phyloP scores from a whole-genome alignment of 2,888 invertebrate species.

The Laothoe populi region DNA sequence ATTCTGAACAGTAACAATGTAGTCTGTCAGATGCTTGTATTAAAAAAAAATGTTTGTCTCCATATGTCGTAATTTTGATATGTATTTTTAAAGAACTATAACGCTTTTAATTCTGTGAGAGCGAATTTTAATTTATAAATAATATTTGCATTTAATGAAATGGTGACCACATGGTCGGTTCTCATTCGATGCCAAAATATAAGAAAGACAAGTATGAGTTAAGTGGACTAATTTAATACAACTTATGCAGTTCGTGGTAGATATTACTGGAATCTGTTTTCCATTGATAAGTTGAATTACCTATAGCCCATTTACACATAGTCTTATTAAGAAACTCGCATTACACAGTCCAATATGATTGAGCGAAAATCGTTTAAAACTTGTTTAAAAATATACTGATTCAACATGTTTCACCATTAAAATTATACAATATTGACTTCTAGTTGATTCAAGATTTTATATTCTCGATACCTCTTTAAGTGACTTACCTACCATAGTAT shows the following conservation, averaged over 20 bases:
- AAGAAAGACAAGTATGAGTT: not conserved
- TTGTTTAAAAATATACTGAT: too few species aligned
- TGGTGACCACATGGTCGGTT: not conserved
- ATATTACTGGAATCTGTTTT: not conserved
- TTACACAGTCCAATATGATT: not conserved
- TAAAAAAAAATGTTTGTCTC: not conserved
- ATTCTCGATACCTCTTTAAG: not conserved
- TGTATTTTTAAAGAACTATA: conserved; percentile 1
- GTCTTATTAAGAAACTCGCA: not conserved
- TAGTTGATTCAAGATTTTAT: not conserved
- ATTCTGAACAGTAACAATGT: conserved; percentile 9
- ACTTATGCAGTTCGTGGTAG: not conserved
- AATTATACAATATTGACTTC: not conserved
- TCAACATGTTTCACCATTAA: not conserved
- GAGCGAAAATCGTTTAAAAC: not conserved
- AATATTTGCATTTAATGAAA: not conserved
- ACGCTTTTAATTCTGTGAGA: not conserved
- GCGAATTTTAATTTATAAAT: not conserved
- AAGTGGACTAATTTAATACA: not conserved
- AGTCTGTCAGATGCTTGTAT: not conserved
- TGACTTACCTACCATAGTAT: conserved; percentile 9
- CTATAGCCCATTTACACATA: not conserved
- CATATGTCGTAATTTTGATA: conserved; percentile 17
- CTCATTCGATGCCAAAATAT: not conserved
- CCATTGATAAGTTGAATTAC: not conserved